A percentile compares a stretch with the other conserved stretches of the same genome.
Evolutionary conservation across 2,113 vertebrate genomes (phyloP).

Genomic region (Brachypodius melanocephalos): DNA sequence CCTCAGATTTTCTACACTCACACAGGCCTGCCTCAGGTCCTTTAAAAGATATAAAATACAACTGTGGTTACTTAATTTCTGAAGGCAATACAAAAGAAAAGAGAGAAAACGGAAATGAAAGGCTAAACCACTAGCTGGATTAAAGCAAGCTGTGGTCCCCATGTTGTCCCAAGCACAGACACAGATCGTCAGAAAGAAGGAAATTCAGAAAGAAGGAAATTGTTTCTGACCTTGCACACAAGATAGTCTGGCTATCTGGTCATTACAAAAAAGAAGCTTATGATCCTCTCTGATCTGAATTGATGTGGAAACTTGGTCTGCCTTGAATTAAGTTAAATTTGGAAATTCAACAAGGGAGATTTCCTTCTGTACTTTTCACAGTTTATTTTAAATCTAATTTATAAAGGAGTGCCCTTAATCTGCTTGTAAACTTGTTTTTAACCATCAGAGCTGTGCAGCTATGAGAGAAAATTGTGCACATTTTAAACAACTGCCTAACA

Average conservation of each 20-base stretch:
- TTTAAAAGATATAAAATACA: not conserved
- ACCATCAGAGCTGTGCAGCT: not conserved
- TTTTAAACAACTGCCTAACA: not conserved
- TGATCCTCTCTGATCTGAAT: not conserved
- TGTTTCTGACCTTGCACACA: not conserved
- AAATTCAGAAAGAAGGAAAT: slow-evolving; percentile 12
- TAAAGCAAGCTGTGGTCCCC: not conserved
- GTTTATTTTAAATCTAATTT: not conserved
- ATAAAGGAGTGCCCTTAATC: not conserved
- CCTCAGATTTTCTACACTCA: not conserved
- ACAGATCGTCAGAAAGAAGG: not conserved
- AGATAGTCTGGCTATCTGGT: not conserved
- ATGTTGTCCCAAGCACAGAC: not conserved
- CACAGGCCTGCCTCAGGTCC: not conserved
- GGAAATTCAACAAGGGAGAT: not conserved
- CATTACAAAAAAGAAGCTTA: not conserved
- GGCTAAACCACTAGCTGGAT: not conserved
- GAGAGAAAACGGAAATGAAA: not conserved
- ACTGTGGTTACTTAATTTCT: not conserved
- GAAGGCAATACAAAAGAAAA: not conserved
- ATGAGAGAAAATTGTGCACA: not conserved
- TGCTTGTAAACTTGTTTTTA: not conserved
- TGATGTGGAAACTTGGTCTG: not conserved
- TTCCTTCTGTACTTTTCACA: not conserved
- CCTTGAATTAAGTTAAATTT: not conserved